These are phyloP conservation scores for Solea senegalensis DNA, from an alignment of 2,113 vertebrate species.

Conservation along the genomic window DNA sequence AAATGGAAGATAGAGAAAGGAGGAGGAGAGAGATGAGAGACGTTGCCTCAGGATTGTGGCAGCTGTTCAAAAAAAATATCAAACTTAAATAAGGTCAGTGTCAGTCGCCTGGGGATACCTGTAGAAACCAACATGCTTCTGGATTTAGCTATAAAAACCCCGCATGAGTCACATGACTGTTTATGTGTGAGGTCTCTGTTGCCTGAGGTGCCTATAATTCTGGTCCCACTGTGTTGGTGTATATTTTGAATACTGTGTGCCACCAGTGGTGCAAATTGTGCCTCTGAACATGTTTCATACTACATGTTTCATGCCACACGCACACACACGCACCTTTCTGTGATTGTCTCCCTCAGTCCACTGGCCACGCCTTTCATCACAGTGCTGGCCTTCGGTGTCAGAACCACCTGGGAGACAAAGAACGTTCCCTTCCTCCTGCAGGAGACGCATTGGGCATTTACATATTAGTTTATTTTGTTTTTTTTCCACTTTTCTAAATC, in stretches of 20 bases:
- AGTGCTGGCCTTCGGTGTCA: constrained; percentile 97
- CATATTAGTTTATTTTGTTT: background rate
- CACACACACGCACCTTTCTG: constrained; percentile 82
- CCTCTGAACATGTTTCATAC: no score
- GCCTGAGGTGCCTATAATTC: constrained; percentile 10
- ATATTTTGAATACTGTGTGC: background rate
- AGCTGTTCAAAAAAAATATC: constrained; percentile 35
- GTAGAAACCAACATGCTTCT: constrained; percentile 33
- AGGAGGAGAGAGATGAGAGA: constrained; percentile 10
- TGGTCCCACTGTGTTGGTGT: constrained; percentile 5
- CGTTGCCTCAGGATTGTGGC: constrained; percentile 23
- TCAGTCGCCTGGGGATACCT: constrained; percentile 30
- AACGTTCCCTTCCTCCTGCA: constrained; percentile 93
- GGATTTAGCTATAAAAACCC: constrained; percentile 39
- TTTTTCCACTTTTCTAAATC: background rate
- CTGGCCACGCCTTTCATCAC: constrained; percentile 97
- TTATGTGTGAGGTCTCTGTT: constrained; percentile 8
- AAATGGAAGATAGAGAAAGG: constrained; percentile 16
- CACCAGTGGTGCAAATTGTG: background rate
- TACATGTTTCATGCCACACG: no score
- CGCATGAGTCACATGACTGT: constrained; percentile 29
- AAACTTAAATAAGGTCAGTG: constrained; percentile 29
- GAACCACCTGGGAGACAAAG: constrained; percentile 97
- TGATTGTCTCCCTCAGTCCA: constrained; percentile 97
- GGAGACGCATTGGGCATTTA: constrained; percentile 10